Evolutionary conservation across 2,113 vertebrate genomes (phyloP).

Genomic region (Lepus americanus): DNA sequence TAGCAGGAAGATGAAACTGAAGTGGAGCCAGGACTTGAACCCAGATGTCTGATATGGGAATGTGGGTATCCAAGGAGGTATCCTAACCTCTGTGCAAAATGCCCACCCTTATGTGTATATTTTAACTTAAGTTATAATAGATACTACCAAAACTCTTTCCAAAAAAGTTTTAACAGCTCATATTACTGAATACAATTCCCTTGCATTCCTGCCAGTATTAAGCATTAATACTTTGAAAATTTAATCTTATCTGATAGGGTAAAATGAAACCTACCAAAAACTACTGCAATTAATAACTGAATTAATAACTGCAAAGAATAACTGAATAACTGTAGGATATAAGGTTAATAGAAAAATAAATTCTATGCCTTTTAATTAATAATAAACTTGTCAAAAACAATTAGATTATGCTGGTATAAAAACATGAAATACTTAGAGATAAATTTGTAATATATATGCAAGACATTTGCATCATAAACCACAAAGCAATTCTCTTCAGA

Average conservation of each 20-base stretch:
- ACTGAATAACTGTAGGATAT: not conserved
- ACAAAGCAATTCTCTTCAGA: not conserved
- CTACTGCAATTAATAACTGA: not conserved
- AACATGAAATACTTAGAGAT: not conserved
- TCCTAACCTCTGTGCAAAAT: too few species aligned
- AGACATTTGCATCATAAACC: not conserved
- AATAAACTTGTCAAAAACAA: slow-evolving; percentile 22
- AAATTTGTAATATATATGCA: not conserved
- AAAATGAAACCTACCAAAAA: slow-evolving; percentile 2
- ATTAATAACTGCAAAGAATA: not conserved
- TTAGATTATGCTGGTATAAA: slow-evolving; percentile 35
- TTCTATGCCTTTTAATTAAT: not conserved
- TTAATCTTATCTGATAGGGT: slow-evolving; percentile 2
- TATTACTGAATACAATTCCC: slow-evolving; percentile 17
- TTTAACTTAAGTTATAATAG: slow-evolving; percentile 45
- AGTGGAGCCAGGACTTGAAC: too few species aligned
- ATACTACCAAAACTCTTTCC: slow-evolving; percentile 10
- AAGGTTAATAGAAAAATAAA: slow-evolving; percentile 31
- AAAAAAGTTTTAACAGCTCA: not conserved
- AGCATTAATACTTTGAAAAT: not conserved
- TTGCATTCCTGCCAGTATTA: not conserved
- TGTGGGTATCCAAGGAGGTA: not conserved
- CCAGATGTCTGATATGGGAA: not conserved
- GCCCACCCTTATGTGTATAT: not conserved
- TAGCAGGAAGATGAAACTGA: too few species aligned